These are phyloP conservation scores for Rhynchonycteris naso DNA, from an alignment of 2,797 vertebrate species.

Conservation along the genomic window DNA sequence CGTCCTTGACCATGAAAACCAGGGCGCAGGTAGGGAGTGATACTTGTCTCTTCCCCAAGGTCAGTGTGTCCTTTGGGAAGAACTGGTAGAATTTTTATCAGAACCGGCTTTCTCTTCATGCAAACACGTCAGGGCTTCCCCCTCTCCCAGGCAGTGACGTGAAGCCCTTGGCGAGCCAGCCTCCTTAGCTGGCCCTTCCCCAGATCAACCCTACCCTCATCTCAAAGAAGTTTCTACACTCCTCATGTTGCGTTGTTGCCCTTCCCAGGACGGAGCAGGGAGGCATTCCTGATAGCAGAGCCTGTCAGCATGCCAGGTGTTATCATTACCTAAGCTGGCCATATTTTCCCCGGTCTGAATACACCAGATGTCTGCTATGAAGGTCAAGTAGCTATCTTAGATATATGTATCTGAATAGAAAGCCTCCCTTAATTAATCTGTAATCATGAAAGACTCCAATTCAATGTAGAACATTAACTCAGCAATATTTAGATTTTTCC, in stretches of 20 bases:
- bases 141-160: neutral
- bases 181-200: neutral
- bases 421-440: conserved; percentile 83
- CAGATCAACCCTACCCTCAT: neutral
- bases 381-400: neutral
- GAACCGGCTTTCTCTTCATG: neutral
- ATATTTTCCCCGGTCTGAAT: conserved; percentile 13
- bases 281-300: neutral
- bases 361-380: neutral
- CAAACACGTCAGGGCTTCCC: neutral
- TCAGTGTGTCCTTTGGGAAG: neutral
- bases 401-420: conserved; percentile 77
- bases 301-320: neutral
- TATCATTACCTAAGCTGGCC: neutral
- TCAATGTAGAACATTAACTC: conserved; percentile 82
- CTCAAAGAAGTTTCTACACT: neutral
- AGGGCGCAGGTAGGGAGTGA: neutral
- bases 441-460: conserved; percentile 79
- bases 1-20: neutral
- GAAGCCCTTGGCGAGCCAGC: neutral
- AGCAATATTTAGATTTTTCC: conserved; percentile 82
- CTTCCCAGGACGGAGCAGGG: neutral
- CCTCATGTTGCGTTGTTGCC: neutral
- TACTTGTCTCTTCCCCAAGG: neutral
- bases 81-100: neutral